phyloP scores from a whole-genome alignment of 2,888 invertebrate species.

The Drosophila subquinaria region DNA sequence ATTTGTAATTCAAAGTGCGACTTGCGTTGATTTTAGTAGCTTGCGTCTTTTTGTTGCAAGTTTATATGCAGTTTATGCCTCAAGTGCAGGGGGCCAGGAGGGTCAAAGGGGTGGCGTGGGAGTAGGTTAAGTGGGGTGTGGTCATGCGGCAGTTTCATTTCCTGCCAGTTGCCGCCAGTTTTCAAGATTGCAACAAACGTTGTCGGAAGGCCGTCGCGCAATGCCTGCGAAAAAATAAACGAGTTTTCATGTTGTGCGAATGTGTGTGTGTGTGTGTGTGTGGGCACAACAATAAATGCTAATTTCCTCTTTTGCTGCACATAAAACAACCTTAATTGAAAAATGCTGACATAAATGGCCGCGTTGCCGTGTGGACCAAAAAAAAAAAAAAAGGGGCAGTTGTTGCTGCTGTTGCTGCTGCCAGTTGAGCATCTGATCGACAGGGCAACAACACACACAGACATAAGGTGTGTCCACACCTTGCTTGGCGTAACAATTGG shows the following conservation, averaged over 20 bases:
- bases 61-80: constrained; percentile 32
- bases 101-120: not conserved
- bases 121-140: constrained; percentile 24
- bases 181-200: constrained; percentile 34
- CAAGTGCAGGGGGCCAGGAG: not conserved
- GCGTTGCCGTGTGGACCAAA: constrained; percentile 3
- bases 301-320: constrained; percentile 70
- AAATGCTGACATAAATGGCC: constrained; percentile 71
- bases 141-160: constrained; percentile 71
- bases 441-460: constrained; percentile 9
- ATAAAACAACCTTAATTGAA: constrained; percentile 75
- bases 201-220: constrained; percentile 52
- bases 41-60: constrained; percentile 46
- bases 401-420: constrained; percentile 8
- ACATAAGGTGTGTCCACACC: not conserved
- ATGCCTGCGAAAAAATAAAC: constrained; percentile 59
- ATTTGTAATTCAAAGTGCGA: constrained; percentile 78
- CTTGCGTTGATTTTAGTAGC: constrained; percentile 68
- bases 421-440: constrained; percentile 41
- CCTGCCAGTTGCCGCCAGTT: constrained; percentile 53
- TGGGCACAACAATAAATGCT: constrained; percentile 75
- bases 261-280: constrained; percentile 17
- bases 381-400: constrained; percentile 14
- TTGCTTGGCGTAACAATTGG: not conserved
- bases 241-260: constrained; percentile 51